Base-by-base conservation (phyloP, 2,113 vertebrate species). In the Loxodonta africana region DNA sequence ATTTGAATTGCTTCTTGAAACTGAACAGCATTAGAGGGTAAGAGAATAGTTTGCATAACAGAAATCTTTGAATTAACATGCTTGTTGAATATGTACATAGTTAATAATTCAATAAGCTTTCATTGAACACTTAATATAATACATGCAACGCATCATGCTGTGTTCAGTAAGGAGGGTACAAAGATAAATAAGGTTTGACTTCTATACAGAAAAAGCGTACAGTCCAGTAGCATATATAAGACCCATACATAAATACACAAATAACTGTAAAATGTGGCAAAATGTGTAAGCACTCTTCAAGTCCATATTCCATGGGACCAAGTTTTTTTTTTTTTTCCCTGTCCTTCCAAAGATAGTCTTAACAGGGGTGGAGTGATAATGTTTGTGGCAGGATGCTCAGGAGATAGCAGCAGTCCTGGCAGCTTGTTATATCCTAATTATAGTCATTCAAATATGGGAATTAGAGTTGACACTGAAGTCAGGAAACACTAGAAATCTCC, bases 181-280 rank as follows among this genome's bases (percentile, higher is more conserved):
- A 62, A 92, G n/a, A 69, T 84, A 96, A 92, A 92, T 63, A 84
- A 84, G 53, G 26, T 28, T 96, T 81, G n/a, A 90, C 28, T 95
- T 8, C 21, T 82, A 77, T 4, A 77, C 4, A 88, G 23, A 81
- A 90, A 95, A 91, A 73, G 23, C 2, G 93, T 81, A 89, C 17
- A 73, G 46, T 48, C 63, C 6, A 57, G 37, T 91, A 92, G 12
- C 20, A 85, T 46, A 67, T 65, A 14, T 69, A 84, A 80, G 60
- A 92, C 18, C 6, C n/a, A 46, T 51, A 69, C 81, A 78, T 8
- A 91, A 51, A 46, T 60, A 71, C 81, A 14, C 44, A 65, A 81
- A 26, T 89, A 96, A 94, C 33, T 37, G 4, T 41, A 90, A 96
- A 92, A 57, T 90, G 90, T 20, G 46, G 1, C 57, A 90, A 88